Base-by-base conservation (phyloP, 2,113 vertebrate genomes). In the Rallus limicola region DNA sequence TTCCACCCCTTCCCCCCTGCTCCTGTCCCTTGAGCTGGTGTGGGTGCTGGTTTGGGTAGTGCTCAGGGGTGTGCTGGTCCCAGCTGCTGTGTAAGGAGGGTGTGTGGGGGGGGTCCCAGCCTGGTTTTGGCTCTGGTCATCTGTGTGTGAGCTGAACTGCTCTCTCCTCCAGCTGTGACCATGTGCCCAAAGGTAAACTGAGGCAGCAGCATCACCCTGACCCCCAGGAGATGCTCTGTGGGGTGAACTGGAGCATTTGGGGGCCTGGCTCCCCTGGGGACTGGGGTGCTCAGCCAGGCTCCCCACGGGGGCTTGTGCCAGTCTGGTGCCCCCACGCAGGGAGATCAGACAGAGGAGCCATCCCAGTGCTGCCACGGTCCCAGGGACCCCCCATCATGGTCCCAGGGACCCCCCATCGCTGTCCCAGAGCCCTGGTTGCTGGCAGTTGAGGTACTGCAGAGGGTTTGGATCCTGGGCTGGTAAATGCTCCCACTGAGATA, bases 401-500 rank as follows among this genome's bases (percentile, higher is more conserved):
- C 58, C 90, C 29, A 23, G 89, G 76, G 86, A 25, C 23, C 67
- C 67, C 90, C 8, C 1, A 3, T 33, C 3, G 24, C 81, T 63
- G 55, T 86, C 58, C 90, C 29, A 23, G 89, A 88, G 69, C 82
- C 86, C 62, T 71, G 75, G 75, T n/a, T 29, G 60, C 92, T 77
- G 86, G 96, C 92, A 76, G 62, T 40, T 86, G n/a, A 84, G 94
- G 91, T 83, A 62, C 95, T 92, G 87, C 92, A 71, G 82, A 86
- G 95, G 80, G 90, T 94, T 94, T 94, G 92, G 87, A 87, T 95
- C 94, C 89, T 79, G 42, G 78, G 88, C 95, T 90, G 93, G 95
- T 92, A 68, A 65, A 91, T 91, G 90, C 86, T 95, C 80, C 92
- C 95, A 85, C 95, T 78, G 95, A 96, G 94, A 90, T 98, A 97